These are phyloP conservation scores for Chrosomus eos DNA, from an alignment of 2,797 vertebrate species.

Conservation along the genomic window DNA sequence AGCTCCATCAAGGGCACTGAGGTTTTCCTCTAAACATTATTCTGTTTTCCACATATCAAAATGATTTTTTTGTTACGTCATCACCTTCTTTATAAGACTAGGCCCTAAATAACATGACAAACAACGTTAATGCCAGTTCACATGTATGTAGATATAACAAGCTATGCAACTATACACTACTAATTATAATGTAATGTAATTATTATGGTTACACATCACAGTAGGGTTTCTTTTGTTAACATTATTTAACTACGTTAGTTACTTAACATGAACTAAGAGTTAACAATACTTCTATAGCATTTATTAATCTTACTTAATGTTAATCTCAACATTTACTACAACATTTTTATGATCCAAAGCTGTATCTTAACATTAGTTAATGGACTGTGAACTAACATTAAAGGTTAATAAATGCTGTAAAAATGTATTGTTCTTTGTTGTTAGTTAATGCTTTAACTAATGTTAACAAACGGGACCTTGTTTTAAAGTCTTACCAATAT, in stretches of 20 bases:
- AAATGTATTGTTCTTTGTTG: neutral
- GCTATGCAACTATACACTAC: neutral
- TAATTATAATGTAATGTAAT: too few species aligned
- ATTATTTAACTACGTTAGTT: too few species aligned
- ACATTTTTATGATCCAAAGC: neutral
- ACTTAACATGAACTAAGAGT: neutral
- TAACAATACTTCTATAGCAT: neutral
- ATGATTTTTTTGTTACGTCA: neutral
- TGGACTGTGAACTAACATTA: neutral
- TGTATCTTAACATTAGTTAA: neutral
- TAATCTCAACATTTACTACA: neutral
- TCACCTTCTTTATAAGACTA: neutral
- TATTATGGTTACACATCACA: neutral
- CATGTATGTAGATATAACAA: neutral
- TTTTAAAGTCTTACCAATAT: neutral
- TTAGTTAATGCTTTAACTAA: neutral
- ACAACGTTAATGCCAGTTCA: neutral
- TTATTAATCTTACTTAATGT: neutral
- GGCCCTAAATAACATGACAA: neutral
- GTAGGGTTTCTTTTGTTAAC: neutral
- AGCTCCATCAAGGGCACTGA: slow-evolving; percentile 57
- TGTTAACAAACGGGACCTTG: neutral
- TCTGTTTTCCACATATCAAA: neutral
- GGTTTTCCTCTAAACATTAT: slow-evolving; percentile 63
- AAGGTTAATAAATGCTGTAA: neutral